A percentile compares a stretch with the other conserved stretches of the same genome.
These are phyloP conservation scores for Calidris pugnax DNA, from an alignment of 2,113 vertebrate species.

Conservation along the genomic window DNA sequence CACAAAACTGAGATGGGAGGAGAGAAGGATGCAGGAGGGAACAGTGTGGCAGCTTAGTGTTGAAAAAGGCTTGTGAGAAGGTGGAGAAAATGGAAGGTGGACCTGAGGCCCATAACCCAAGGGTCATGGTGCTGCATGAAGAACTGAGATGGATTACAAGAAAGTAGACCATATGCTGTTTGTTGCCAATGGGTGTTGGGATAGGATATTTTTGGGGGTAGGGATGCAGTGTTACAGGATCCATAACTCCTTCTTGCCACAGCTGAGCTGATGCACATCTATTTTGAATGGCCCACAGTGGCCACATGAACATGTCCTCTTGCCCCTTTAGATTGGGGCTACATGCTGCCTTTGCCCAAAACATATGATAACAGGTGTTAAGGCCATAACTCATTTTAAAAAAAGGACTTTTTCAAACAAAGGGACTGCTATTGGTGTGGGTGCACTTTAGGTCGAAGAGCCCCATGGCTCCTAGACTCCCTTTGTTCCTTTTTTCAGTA, in stretches of 20 bases:
- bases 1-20: rapidly evolving
- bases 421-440: not conserved
- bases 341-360: not conserved
- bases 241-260: not conserved
- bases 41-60: rapidly evolving
- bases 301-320: not conserved
- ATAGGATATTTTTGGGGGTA: rapidly evolving
- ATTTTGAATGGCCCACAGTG: not conserved
- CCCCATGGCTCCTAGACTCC: rapidly evolving
- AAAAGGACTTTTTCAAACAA: not conserved
- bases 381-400: not conserved
- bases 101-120: not conserved
- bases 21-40: not conserved
- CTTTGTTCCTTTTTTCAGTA: not conserved
- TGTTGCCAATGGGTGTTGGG: not conserved
- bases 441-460: not conserved
- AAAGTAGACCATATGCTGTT: not conserved
- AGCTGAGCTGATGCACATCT: not conserved
- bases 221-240: not conserved
- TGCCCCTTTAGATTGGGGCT: rapidly evolving
- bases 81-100: not conserved
- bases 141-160: not conserved
- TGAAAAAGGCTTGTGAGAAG: not conserved
- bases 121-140: rapidly evolving
- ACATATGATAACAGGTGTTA: rapidly evolving